Conservation (phyloP, 2,113 vertebrate species). For the Macaca nemestrina region DNA sequence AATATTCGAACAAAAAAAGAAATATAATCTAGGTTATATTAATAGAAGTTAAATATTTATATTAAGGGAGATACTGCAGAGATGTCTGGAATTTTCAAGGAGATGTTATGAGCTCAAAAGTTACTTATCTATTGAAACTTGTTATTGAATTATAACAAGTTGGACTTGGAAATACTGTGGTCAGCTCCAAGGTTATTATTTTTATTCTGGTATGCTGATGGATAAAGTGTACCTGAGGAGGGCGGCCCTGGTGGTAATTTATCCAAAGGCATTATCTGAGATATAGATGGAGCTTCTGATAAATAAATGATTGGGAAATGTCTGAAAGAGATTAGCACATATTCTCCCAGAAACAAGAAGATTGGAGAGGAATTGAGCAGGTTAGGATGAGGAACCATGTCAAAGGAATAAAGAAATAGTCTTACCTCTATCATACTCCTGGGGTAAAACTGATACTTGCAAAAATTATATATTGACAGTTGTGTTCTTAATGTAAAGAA, state of each 20-base stretch:
- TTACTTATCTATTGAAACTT: background rate
- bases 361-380: background rate
- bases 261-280: background rate
- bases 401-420: background rate
- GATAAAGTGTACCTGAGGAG: background rate
- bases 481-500: background rate
- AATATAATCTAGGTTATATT: background rate
- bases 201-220: background rate
- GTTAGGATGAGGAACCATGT: background rate
- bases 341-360: background rate
- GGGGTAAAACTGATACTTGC: background rate
- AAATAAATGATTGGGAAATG: background rate
- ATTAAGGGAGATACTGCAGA: background rate
- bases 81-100: background rate
- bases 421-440: background rate
- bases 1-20: background rate
- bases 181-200: background rate
- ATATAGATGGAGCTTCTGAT: background rate
- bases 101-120: background rate
- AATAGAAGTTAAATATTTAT: background rate
- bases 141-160: background rate
- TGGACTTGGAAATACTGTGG: background rate
- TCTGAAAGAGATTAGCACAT: background rate
- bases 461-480: background rate
- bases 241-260: background rate